These are phyloP conservation scores for Hyles lineata DNA, from an alignment of 2,888 invertebrate genomes.

Conservation along the genomic window DNA sequence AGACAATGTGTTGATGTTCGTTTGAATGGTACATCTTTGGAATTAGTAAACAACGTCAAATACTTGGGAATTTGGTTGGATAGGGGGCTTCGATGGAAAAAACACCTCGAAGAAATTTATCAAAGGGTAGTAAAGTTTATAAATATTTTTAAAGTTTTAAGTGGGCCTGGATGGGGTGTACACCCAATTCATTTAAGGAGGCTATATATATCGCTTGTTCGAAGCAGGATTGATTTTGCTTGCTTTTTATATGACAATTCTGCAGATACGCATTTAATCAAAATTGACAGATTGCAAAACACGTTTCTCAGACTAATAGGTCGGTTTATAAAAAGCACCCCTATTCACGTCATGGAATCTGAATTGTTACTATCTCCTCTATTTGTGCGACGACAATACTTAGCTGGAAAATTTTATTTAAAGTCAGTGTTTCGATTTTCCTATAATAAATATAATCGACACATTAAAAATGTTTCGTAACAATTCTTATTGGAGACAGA, in stretches of 20 bases:
- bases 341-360: neutral
- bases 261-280: slow-evolving; percentile 10
- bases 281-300: slow-evolving; percentile 32
- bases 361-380: slow-evolving; percentile 18
- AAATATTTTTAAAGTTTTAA: slow-evolving; percentile 28
- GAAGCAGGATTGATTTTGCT: slow-evolving; percentile 19
- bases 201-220: slow-evolving; percentile 31
- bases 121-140: slow-evolving; percentile 15
- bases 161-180: slow-evolving; percentile 33
- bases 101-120: slow-evolving; percentile 21
- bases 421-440: neutral
- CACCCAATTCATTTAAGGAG: slow-evolving; percentile 33
- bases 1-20: neutral
- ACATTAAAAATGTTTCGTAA: neutral
- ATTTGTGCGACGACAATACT: slow-evolving; percentile 25
- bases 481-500: neutral
- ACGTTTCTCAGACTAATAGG: slow-evolving; percentile 27
- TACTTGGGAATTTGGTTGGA: slow-evolving; percentile 23
- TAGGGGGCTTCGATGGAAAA: slow-evolving; percentile 12
- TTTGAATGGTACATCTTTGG: neutral
- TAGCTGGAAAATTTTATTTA: slow-evolving; percentile 14
- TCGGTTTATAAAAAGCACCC: slow-evolving; percentile 26
- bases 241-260: slow-evolving; percentile 20
- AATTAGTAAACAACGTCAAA: neutral
- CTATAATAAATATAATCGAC: neutral